These are phyloP conservation scores for Otus sunia DNA, from an alignment of 2,113 vertebrate species.

Conservation along the genomic window DNA sequence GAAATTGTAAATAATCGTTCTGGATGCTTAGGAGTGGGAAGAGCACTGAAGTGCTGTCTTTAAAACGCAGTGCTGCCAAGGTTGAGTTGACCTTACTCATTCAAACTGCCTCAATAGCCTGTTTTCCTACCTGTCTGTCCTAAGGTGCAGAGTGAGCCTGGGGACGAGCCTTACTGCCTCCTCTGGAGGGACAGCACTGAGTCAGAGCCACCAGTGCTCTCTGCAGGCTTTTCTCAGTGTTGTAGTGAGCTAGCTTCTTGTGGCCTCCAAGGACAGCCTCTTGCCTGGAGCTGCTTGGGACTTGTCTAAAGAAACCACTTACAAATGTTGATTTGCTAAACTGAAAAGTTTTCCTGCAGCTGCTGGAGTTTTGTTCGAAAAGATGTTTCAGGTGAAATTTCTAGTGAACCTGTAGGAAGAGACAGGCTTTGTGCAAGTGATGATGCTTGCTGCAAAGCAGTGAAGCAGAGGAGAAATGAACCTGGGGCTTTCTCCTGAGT, in stretches of 20 bases:
- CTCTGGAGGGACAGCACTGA: background rate
- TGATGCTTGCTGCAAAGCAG: background rate
- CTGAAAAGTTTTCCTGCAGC: background rate
- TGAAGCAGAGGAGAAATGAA: background rate
- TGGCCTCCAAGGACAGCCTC: background rate
- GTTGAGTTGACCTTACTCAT: background rate
- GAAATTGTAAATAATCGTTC: background rate
- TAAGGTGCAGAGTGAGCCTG: accelerated
- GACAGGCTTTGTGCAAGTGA: background rate
- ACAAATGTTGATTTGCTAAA: background rate
- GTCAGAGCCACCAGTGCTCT: background rate
- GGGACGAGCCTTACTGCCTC: background rate
- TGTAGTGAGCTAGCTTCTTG: background rate
- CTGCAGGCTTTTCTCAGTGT: accelerated
- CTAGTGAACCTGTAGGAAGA: background rate
- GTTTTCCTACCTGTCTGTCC: background rate
- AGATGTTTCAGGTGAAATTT: background rate
- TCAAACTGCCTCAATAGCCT: background rate
- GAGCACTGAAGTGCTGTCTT: background rate
- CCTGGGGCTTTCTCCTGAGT: background rate
- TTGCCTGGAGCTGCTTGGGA: background rate
- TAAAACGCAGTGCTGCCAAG: background rate
- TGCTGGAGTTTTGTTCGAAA: background rate
- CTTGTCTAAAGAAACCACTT: background rate
- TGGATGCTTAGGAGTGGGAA: background rate